Conservation (phyloP, 2,888 invertebrate species). For the Glaucopsyche alexis region DNA sequence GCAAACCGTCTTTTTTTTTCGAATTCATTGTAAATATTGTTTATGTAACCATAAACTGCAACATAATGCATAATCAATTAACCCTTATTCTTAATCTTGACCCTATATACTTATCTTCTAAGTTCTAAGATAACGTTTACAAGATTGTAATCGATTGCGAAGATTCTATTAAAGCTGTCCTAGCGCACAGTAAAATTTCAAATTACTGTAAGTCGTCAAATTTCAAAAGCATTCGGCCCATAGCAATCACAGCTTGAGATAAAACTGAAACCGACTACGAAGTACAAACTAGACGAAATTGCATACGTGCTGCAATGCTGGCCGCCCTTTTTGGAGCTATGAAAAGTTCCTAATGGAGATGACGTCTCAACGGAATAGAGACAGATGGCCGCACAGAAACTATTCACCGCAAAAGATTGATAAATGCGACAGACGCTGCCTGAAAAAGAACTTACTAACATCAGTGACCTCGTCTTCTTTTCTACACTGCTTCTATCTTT, state of each 20-base stretch:
- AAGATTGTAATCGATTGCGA: too few relatives aligned
- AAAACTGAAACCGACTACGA: neutral
- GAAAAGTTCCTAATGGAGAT: constrained; percentile 12
- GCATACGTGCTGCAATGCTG: neutral
- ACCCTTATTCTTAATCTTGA: too few relatives aligned
- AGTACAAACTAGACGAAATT: neutral
- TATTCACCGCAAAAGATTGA: constrained; percentile 7
- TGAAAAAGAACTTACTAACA: neutral
- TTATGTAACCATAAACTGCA: too few relatives aligned
- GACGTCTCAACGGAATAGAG: constrained; percentile 3
- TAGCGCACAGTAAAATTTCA: too few relatives aligned
- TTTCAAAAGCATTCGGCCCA: too few relatives aligned
- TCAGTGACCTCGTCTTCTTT: neutral
- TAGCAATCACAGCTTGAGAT: neutral
- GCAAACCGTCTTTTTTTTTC: too few relatives aligned
- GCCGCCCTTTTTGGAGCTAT: constrained; percentile 10
- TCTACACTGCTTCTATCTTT: neutral
- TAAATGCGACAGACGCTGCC: neutral
- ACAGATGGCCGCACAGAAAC: neutral
- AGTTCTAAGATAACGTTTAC: too few relatives aligned
- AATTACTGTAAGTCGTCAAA: too few relatives aligned
- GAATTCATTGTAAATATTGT: too few relatives aligned
- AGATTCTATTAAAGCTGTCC: too few relatives aligned
- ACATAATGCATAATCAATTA: too few relatives aligned
- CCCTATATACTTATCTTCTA: too few relatives aligned